These are phyloP conservation scores for Amphiprion ocellaris DNA, from an alignment of 2,113 vertebrate genomes.

Conservation along the genomic window DNA sequence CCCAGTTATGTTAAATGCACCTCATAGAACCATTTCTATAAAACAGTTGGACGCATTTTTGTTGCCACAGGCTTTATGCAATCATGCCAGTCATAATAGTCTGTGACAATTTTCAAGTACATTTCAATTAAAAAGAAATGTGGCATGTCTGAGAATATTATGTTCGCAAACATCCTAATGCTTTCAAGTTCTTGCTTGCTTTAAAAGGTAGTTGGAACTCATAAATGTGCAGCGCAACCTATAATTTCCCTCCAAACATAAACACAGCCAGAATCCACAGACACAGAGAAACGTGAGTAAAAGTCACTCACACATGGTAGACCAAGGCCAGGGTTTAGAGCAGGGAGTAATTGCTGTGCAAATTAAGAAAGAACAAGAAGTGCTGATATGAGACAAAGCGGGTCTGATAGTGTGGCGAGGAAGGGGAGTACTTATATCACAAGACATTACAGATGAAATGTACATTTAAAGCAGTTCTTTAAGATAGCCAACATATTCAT, in stretches of 20 bases:
- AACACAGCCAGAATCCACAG: constrained; percentile 28
- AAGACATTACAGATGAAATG: no score
- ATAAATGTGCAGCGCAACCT: constrained; percentile 14
- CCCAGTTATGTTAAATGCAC: constrained; percentile 20
- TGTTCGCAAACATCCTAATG: background rate
- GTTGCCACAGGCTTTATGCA: background rate
- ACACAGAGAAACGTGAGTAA: constrained; percentile 18
- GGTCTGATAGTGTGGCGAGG: constrained; percentile 1
- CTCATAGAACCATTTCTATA: background rate
- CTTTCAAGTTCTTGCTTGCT: constrained; percentile 24
- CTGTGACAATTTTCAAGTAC: background rate
- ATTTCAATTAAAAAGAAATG: constrained; percentile 28
- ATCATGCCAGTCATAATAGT: background rate
- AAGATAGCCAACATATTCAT: background rate
- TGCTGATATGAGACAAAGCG: background rate
- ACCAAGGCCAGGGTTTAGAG: background rate
- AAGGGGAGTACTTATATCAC: background rate
- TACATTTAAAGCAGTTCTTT: background rate
- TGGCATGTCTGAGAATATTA: constrained; percentile 8
- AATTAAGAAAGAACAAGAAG: constrained; percentile 43
- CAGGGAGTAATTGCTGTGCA: background rate
- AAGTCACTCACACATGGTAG: constrained; percentile 4
- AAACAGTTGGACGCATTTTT: background rate
- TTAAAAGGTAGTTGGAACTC: constrained; percentile 34
- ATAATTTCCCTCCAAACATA: constrained; percentile 58